These are phyloP conservation scores for Eristalinus aeneus DNA, from an alignment of 2,888 invertebrate genomes.

Conservation along the genomic window DNA sequence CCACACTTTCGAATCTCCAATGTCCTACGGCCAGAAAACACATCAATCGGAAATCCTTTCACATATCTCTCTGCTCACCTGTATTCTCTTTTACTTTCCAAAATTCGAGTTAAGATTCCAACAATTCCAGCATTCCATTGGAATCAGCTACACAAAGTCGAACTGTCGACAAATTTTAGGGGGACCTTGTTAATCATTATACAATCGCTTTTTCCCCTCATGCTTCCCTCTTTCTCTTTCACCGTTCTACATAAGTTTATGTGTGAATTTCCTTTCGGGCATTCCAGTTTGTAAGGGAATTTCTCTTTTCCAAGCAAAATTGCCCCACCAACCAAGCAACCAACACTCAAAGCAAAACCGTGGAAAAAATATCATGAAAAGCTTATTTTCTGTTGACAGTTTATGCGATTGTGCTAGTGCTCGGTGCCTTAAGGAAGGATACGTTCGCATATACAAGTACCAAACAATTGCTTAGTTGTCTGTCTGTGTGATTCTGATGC, in stretches of 20 bases:
- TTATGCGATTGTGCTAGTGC: constrained; percentile 44
- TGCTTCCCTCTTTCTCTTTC: constrained; percentile 27
- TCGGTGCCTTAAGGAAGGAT: constrained; percentile 43
- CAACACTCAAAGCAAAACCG: constrained; percentile 16
- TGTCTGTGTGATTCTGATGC: constrained; percentile 38
- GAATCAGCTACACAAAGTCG: neutral
- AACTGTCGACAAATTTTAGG: neutral
- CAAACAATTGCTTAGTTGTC: constrained; percentile 20
- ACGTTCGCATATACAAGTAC: constrained; percentile 25
- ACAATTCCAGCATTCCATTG: neutral
- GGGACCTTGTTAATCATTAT: constrained; percentile 14
- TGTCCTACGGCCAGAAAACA: no score
- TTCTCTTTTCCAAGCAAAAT: constrained; percentile 3
- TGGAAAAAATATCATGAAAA: constrained; percentile 12
- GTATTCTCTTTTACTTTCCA: neutral
- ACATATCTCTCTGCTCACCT: neutral
- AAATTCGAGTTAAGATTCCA: neutral
- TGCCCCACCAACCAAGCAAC: neutral
- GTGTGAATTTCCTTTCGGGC: neutral
- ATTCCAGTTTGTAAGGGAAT: constrained; percentile 10
- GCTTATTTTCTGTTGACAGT: constrained; percentile 62
- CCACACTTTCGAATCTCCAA: neutral
- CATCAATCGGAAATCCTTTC: neutral
- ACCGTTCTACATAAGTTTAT: constrained; percentile 44
- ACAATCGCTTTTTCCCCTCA: constrained; percentile 32